Evolutionary conservation across 2,797 vertebrate genomes (phyloP).

Genomic region (Sebastes hopkinsi): DNA sequence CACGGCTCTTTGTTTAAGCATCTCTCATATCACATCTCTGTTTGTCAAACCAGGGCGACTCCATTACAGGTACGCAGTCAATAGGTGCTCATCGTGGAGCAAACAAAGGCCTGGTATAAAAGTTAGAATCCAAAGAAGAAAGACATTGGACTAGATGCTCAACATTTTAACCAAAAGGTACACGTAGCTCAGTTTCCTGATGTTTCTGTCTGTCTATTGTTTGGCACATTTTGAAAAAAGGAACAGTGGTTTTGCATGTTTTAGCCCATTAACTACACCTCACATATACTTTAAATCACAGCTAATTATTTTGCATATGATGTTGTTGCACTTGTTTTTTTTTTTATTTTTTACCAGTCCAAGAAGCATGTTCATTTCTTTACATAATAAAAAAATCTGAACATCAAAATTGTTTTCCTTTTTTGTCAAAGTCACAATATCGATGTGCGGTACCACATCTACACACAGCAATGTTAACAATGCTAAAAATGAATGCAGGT

Average conservation of each 20-base stretch:
- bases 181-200: background rate
- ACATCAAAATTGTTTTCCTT: background rate
- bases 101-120: background rate
- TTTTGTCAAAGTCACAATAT: background rate
- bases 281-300: background rate
- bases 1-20: constrained; percentile 64
- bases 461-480: no score
- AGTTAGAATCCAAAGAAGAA: background rate
- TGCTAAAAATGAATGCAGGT: no score
- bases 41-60: constrained; percentile 29
- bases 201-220: background rate
- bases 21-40: constrained; percentile 31
- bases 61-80: constrained; percentile 40
- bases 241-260: background rate
- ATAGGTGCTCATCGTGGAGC: background rate
- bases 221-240: background rate
- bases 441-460: no score
- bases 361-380: background rate
- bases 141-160: background rate
- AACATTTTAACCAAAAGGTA: background rate
- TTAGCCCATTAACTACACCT: background rate
- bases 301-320: background rate
- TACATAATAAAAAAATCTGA: background rate
- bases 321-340: background rate
- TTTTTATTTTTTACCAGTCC: background rate